Base-by-base conservation (phyloP, 2,888 invertebrate genomes). In the Diabrotica balteata region DNA sequence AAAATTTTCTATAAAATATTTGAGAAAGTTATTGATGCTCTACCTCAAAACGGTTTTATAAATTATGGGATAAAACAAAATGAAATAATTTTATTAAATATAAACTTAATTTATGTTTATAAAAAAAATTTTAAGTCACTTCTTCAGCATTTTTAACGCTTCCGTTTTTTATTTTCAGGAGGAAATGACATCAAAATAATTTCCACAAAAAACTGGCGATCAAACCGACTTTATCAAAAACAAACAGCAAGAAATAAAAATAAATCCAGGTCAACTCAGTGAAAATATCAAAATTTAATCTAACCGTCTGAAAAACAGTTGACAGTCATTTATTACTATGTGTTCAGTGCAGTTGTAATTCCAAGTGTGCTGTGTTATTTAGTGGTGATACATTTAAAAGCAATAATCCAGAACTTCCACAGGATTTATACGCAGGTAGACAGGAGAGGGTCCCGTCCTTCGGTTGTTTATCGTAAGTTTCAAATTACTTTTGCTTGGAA, bases 251-350 rank as follows among this genome's bases (percentile, higher is more conserved):
- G 70, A 72, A 71, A 75, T 70, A 73, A 75, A 73, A 75, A 75
- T 74, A 75, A 75, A 71, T 73, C 73, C 71, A 72, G 74, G 72
- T 72, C 74, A 71, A 32, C 32, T 63, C 71, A 69, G 70, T 71
- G 73, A 73, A 74, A 72, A 74, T 73, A 76, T 66, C 64, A 68
- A 72, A 69, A 66, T 69, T 66, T 63, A 67, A 71, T 66, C 67
- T 67, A 66, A 63, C 71, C 59, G 71, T 63, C 68, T 63, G 66
- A 71, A 74, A 67, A 72, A 65, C 72, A 75, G 66, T 71, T 69
- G 73, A 70, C 72, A 71, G 45, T 67, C 66, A 59, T 69, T 62
- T 69, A 69, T 68, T 67, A 69, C 54, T 60, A 66, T 67, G 69
- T 67, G 63, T 54, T 63, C 67, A 59, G 66, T 69, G 69, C 69